Base-by-base conservation (phyloP, 23 tunicate species). In the Trididemnum nubilum region DNA sequence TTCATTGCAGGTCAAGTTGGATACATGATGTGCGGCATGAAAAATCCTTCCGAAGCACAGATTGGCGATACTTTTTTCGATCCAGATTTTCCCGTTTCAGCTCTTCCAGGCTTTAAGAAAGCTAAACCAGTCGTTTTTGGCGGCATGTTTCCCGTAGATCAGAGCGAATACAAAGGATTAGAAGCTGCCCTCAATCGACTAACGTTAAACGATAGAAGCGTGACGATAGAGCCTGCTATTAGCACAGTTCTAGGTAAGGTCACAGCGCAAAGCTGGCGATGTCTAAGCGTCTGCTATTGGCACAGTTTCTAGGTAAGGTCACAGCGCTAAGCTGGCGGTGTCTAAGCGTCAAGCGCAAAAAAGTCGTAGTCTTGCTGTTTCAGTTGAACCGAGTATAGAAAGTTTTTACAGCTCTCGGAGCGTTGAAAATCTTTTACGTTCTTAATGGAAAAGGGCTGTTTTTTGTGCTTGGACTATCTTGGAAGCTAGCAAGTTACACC, bases 41-140 rank as follows among this genome's bases (percentile, higher is more conserved):
- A 85, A 40, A 74, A 81, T 9, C 71, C 80, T 36, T 81, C 87
- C 31, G 97, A 91, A 50, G 97, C 97, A 21, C 87, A 71, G 30
- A 85, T 91, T 9, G 97, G 97, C 31, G 97, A 91, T 65, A 91
- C 97, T 1, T 59, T 91, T 4, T 84, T 72, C 69, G 80, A 76
- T 31, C 76, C 76, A 2, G 64, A 70, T 0, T 31, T 24, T 18
- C 84, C 89, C 0, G 97, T 91, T 1, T 36, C 40, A 35, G 60
- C 89, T 51, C 38, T 91, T 9, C 81, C 83, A 0, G 97, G 89
- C 3, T 91, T 91, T 31, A 71, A 52, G 23, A 82, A 88, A 69
- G 64, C 90, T 27, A 81, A 76, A 75, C 97, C 97, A 1, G 85
- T 91, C 69, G 97, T 91, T n/a, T 91, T 80, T 66, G 97, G 90